Evolutionary conservation across 1,140 invertebrate species (phyloP).

Genomic region (Rhopalosiphum maidis): DNA sequence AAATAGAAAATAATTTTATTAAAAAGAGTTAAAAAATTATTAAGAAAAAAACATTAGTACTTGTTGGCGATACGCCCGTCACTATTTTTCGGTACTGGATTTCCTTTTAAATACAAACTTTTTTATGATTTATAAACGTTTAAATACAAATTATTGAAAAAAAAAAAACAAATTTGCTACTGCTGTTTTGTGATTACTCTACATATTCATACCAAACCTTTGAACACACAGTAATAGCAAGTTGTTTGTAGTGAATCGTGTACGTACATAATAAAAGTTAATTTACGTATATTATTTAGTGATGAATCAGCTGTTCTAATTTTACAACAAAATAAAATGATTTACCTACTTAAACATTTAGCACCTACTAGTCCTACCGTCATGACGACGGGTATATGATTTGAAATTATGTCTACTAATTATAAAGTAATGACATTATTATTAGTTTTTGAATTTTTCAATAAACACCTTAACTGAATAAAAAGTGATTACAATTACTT

Average conservation of each 20-base stretch:
- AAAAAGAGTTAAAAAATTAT: neutral
- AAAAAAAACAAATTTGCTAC: neutral
- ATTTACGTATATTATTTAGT: neutral
- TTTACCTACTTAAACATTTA: neutral
- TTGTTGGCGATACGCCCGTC: neutral
- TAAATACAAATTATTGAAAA: neutral
- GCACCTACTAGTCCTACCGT: neutral
- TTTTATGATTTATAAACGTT: neutral
- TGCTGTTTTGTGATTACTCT: neutral
- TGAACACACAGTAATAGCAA: neutral
- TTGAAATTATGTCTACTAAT: neutral
- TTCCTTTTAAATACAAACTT: neutral
- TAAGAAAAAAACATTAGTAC: neutral
- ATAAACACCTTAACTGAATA: neutral
- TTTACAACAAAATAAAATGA: neutral
- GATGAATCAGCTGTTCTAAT: neutral
- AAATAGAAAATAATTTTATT: neutral
- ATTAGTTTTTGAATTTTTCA: neutral
- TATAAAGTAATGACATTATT: neutral
- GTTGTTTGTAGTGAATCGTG: neutral
- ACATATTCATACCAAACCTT: neutral
- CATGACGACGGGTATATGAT: neutral
- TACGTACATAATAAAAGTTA: neutral
- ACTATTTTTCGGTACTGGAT: neutral
- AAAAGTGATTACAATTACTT: neutral